Conservation (phyloP, 1,140 invertebrate species). For the Globodera ellingtonae region DNA sequence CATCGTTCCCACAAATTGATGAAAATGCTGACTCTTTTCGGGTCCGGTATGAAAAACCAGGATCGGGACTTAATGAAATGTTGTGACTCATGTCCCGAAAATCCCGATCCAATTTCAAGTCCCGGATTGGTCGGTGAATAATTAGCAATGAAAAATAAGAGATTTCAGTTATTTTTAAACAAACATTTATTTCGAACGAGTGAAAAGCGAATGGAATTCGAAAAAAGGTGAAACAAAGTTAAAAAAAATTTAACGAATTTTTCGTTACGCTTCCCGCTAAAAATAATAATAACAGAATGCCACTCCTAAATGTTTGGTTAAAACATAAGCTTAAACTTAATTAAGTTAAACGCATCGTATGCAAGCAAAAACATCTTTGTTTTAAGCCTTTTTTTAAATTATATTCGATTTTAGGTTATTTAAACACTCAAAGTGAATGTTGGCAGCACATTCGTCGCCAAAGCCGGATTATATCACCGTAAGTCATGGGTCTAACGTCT, state of each 20-base stretch:
- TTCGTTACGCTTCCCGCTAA: neutral
- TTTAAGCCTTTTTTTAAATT: neutral
- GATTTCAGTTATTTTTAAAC: too few relatives aligned
- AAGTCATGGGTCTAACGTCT: neutral
- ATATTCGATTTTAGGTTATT: neutral
- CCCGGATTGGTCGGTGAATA: too few relatives aligned
- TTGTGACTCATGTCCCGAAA: neutral
- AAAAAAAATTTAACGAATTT: too few relatives aligned
- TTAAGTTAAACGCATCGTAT: neutral
- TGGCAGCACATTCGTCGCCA: slow-evolving; percentile 18
- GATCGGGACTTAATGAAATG: neutral
- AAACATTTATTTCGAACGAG: too few relatives aligned
- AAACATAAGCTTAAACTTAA: neutral
- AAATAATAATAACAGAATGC: neutral
- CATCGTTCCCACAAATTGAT: too few relatives aligned
- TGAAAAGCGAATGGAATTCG: too few relatives aligned
- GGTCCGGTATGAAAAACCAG: neutral
- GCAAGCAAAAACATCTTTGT: too few relatives aligned
- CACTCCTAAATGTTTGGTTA: neutral
- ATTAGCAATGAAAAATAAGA: too few relatives aligned
- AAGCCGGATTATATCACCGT: slow-evolving; percentile 29
- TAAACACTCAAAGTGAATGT: slow-evolving; percentile 2
- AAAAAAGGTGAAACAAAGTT: too few relatives aligned
- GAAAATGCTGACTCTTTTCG: neutral
- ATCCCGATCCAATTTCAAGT: too few relatives aligned